A percentile compares a stretch with the other conserved stretches of the same genome.
These are phyloP conservation scores for Piprites chloris DNA, from an alignment of 2,113 vertebrate genomes.

Conservation along the genomic window DNA sequence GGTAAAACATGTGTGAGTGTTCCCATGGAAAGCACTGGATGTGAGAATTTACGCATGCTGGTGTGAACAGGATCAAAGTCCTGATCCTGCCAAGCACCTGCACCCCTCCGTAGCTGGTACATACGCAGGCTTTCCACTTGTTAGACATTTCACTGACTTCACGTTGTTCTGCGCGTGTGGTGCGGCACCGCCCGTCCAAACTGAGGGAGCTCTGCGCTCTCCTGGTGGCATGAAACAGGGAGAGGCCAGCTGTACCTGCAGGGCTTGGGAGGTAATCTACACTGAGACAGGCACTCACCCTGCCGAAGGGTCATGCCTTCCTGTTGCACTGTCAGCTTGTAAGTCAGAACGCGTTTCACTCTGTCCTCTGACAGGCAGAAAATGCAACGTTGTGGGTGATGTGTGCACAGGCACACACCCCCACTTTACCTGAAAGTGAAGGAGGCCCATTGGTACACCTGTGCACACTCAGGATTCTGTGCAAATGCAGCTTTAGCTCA, in stretches of 20 bases:
- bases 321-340: fast-evolving
- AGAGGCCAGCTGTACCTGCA: background rate
- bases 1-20: background rate
- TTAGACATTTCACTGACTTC: background rate
- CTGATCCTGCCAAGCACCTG: conserved; percentile 26
- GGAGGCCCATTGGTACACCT: background rate
- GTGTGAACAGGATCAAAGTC: conserved; percentile 27
- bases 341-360: fast-evolving
- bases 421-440: background rate
- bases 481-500: background rate
- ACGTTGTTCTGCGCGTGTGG: fast-evolving
- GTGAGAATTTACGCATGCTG: background rate
- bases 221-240: fast-evolving
- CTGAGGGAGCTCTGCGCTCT: fast-evolving
- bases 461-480: fast-evolving
- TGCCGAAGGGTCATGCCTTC: background rate
- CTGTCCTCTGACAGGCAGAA: background rate
- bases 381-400: fast-evolving
- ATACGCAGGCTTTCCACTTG: background rate
- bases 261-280: fast-evolving
- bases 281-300: fast-evolving
- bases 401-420: background rate
- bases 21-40: background rate
- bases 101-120: background rate
- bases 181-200: background rate